Evolutionary conservation across 2,113 vertebrate species (phyloP).

Genomic region (Patagioenas fasciata): DNA sequence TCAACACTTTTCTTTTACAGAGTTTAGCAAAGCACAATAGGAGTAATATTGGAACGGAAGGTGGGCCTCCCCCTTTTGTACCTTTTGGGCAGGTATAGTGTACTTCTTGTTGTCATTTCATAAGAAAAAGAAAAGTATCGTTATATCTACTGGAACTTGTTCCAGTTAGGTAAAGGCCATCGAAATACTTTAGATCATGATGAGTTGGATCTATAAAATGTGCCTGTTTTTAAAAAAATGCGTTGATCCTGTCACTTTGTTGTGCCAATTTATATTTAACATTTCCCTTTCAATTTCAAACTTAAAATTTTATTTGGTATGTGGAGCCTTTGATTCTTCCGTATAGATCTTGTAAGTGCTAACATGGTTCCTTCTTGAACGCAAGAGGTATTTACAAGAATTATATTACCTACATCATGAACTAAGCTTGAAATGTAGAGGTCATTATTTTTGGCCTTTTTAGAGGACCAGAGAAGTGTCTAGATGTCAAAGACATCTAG

Average conservation of each 20-base stretch:
- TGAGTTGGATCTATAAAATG: background rate
- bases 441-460: background rate
- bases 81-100: conserved; percentile 93
- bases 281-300: background rate
- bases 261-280: background rate
- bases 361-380: background rate
- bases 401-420: background rate
- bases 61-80: conserved; percentile 96
- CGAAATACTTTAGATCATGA: background rate
- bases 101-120: background rate
- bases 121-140: background rate
- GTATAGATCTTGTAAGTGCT: fast-evolving
- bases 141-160: background rate
- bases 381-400: background rate
- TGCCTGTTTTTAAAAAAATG: background rate
- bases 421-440: background rate
- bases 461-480: background rate
- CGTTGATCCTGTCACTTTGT: background rate
- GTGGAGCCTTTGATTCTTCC: background rate
- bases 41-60: conserved; percentile 94
- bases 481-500: background rate
- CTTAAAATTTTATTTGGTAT: background rate
- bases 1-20: conserved; percentile 67
- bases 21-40: conserved; percentile 95
- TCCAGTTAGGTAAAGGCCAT: background rate